Conservation (phyloP, 2,113 vertebrate genomes). For the Megaleporinus macrocephalus region DNA sequence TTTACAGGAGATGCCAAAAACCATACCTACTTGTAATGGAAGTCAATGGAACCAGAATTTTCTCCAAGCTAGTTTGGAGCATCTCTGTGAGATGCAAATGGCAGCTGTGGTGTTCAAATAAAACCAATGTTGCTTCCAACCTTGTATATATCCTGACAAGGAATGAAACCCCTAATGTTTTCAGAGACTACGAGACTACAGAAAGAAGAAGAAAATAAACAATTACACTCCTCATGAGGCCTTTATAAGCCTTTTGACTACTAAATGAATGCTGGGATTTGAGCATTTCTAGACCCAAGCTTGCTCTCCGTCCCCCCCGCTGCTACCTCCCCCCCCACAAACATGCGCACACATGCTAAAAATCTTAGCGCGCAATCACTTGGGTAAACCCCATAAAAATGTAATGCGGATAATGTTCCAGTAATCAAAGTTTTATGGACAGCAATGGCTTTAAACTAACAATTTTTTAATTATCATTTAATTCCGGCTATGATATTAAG, state of each 20-base stretch:
- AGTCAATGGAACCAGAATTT: too few relatives aligned
- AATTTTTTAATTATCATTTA: conserved; percentile 98
- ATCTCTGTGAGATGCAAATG: too few relatives aligned
- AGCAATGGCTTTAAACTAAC: conserved; percentile 97
- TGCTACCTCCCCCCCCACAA: background rate
- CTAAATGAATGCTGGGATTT: conserved; percentile 11
- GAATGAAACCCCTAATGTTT: too few relatives aligned
- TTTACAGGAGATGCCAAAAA: too few relatives aligned
- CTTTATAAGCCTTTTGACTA: background rate
- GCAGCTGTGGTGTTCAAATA: too few relatives aligned
- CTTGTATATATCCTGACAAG: too few relatives aligned
- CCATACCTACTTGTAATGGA: too few relatives aligned
- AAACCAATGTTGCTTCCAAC: too few relatives aligned
- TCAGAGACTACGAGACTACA: too few relatives aligned
- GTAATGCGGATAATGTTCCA: conserved; percentile 91
- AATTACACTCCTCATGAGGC: too few relatives aligned
- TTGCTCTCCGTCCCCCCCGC: background rate
- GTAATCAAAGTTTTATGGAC: conserved; percentile 99
- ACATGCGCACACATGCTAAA: conserved; percentile 72
- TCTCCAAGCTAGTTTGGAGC: too few relatives aligned
- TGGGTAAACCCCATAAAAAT: conserved; percentile 93
- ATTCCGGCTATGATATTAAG: conserved; percentile 90
- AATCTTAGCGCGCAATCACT: conserved; percentile 95
- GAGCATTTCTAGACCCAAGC: background rate
- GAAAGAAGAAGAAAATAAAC: too few relatives aligned